Evolutionary conservation across 2,113 vertebrate species (phyloP).

Genomic region (Rhinichthys klamathensis): DNA sequence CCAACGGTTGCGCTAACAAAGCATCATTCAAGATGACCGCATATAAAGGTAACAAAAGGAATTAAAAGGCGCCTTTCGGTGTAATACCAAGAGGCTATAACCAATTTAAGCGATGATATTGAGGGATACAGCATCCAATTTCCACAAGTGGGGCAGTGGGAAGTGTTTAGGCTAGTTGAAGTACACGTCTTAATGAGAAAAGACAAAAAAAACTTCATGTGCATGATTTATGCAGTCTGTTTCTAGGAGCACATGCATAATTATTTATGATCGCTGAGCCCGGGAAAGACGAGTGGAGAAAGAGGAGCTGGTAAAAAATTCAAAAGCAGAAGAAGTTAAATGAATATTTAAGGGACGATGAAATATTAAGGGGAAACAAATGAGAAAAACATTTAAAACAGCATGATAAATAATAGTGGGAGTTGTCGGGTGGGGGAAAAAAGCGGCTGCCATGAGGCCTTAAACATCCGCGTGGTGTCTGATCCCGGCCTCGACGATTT

Average conservation of each 20-base stretch:
- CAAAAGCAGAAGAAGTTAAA: constrained; percentile 78
- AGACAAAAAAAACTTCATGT: constrained; percentile 79
- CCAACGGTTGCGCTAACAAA: constrained; percentile 39
- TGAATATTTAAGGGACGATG: constrained; percentile 81
- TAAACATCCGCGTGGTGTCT: constrained; percentile 48
- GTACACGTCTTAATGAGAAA: constrained; percentile 80
- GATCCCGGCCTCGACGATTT: constrained; percentile 55
- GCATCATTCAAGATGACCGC: constrained; percentile 37
- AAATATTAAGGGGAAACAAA: constrained; percentile 84
- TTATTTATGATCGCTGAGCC: constrained; percentile 80
- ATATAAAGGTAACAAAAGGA: constrained; percentile 4
- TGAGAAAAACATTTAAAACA: constrained; percentile 81
- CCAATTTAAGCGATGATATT: constrained; percentile 70
- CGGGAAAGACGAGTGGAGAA: constrained; percentile 72
- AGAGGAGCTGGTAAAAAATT: constrained; percentile 78
- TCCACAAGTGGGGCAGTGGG: constrained; percentile 76
- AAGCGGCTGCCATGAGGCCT: constrained; percentile 59
- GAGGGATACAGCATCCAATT: constrained; percentile 71
- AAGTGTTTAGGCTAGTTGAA: constrained; percentile 80
- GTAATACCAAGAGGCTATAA: constrained; percentile 65
- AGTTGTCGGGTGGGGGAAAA: constrained; percentile 56
- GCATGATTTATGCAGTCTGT: constrained; percentile 81
- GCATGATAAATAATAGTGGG: constrained; percentile 74
- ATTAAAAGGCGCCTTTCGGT: background rate
- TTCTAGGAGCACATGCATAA: constrained; percentile 78